Evolutionary conservation across 2,888 invertebrate genomes (phyloP), one percentile per base, ranked within the genome.

Genomic region (Tipula confusa): DNA sequence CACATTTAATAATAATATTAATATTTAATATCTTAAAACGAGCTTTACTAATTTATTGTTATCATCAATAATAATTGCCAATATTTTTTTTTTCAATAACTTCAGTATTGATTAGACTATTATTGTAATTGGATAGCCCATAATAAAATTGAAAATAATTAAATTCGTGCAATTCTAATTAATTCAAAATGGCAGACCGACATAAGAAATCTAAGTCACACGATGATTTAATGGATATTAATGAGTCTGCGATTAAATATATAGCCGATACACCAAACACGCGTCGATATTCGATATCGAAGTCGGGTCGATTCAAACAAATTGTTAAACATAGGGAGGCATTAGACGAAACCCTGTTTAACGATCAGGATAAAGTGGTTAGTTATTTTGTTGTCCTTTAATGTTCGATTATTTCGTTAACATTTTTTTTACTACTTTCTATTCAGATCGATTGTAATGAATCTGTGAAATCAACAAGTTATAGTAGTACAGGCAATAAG

Each of bases 301-400:
- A 92, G 84, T 93, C 93, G 36, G 92, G 92, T 2, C 89, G 92
- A 85, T 91, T 92, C 89, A 91, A 90, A 86, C 92, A 92, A 85
- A 90, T 91, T 11, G 91, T 91, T 84, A 91, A 91, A 87, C 91
- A 91, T 85, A 88, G 93, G 29, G 90, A 91, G 85, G 90, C 91
- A 0, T 88, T 92, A 79, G 89, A 90, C 84, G 87, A 91, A 84
- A 92, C 92, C 84, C 87, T 92, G 36, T 92, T 91, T 86, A 86
- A 80, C 29, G 80, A 80, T 80, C 29, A 80, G 29, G 79, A 79
- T 29, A 80, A 29, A 80, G 29, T 29, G 29, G 80, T 80, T n/a
- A 80, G 31, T 4, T n/a, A 36, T 4, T 43, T 43, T n/a, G 15
- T n/a, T n/a, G 15, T 31, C 7, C 7, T 43, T 43, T n/a, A 43